Base-by-base conservation (phyloP, 2,888 invertebrate genomes). In the Sinopyrophorus schimmeli region DNA sequence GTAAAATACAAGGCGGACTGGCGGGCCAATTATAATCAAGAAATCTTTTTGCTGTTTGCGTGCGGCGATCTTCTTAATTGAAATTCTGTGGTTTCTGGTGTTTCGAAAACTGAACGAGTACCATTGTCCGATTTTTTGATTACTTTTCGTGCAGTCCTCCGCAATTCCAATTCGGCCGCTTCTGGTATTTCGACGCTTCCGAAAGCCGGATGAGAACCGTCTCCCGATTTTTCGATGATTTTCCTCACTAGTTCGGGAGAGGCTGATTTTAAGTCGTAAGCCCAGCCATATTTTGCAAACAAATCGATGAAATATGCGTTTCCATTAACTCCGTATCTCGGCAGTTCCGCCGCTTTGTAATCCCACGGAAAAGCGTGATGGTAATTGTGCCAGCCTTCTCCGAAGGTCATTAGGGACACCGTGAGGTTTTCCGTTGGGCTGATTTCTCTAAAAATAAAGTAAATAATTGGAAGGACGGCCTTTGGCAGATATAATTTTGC, bases 301-400 rank as follows among this genome's bases (percentile, higher is more conserved):
- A 80, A 65, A 63, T 92, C 85, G 38, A 92, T 76, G 35, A 85
- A 69, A 23, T 79, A 66, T 0, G 89, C 86, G 1, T 91, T 89
- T 5, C 28, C 2, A 15, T 47, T 47, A n/a, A 82, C 67, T 54
- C 79, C 68, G 52, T 62, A 55, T 6, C 53, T 55, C 10, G 89
- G 89, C 9, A 90, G 75, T 71, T 95, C 94, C 7, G 92, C 85
- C 12, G 93, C 87, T 65, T 89, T 87, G 77, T 95, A 95, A 73
- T 95, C 94, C 87, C 90, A 92, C 0, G 94, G 94, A 72, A 94
- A 95, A 0, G 88, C 87, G 73, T 95, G 94, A 70, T 94, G 94
- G 73, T 91, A 95, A 74, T 95, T 94, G 76, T 94, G 2, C 89
- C 89, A 16, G 82, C 87, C 74, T 88, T 91, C 65, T 87, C 63